phyloP scores from a whole-genome alignment of 2,113 vertebrate genomes.

The Thinocorus orbignyianus region DNA sequence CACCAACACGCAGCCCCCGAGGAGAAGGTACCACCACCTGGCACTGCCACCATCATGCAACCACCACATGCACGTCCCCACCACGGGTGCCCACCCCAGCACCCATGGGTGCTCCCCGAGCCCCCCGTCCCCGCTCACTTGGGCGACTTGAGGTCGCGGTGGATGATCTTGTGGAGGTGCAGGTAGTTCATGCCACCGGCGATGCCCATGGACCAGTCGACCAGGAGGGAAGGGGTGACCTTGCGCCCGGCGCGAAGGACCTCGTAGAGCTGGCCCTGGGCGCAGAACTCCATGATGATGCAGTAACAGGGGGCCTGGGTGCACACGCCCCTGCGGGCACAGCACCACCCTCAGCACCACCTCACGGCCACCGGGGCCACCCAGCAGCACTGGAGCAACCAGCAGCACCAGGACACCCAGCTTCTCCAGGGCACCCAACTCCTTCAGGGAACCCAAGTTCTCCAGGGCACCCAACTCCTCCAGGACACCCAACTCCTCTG shows the following conservation, averaged over 20 bases:
- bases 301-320: conserved; percentile 98
- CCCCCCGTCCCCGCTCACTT: conserved; percentile 79
- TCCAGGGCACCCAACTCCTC: too few relatives aligned
- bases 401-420: too few relatives aligned
- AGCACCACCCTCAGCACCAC: not conserved
- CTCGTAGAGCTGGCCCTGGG: conserved; percentile 98
- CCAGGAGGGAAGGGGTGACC: conserved; percentile 91
- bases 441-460: too few relatives aligned
- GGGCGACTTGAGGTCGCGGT: conserved; percentile 97
- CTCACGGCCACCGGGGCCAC: rapidly evolving
- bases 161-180: conserved; percentile 99
- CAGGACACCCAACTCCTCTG: not conserved
- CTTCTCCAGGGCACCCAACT: not conserved
- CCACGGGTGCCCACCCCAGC: not conserved
- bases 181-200: conserved; percentile 99
- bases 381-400: not conserved
- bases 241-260: conserved; percentile 94
- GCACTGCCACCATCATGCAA: rapidly evolving
- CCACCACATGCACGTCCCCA: rapidly evolving
- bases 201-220: conserved; percentile 99
- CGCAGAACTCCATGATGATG: conserved; percentile 99
- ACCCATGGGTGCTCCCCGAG: not conserved
- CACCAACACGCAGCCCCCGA: too few relatives aligned
- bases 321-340: conserved; percentile 88
- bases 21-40: not conserved